A percentile compares a stretch with the other conserved stretches of the same genome.
Evolutionary conservation across 2,797 vertebrate genomes (phyloP).

Genomic region (Euthynnus affinis): DNA sequence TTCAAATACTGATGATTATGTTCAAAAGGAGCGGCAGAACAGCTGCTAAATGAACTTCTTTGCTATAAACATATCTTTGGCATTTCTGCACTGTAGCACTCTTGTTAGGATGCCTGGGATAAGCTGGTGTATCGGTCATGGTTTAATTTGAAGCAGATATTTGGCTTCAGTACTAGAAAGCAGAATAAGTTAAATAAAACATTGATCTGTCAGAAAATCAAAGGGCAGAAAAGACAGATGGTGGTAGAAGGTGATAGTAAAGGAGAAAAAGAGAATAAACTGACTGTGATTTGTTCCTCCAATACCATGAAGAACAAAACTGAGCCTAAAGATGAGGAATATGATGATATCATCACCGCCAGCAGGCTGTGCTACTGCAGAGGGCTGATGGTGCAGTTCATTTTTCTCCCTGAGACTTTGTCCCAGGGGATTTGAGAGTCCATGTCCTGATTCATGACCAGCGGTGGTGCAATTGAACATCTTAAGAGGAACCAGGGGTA

Average conservation of each 20-base stretch:
- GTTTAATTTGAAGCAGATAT: neutral
- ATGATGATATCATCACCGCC: conserved; percentile 33
- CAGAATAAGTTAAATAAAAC: neutral
- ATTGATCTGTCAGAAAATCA: conserved; percentile 11
- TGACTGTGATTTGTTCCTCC: neutral
- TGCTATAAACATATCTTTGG: neutral
- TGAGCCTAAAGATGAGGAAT: conserved; percentile 15
- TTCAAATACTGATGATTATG: no score
- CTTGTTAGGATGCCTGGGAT: neutral
- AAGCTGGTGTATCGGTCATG: neutral
- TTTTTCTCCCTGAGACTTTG: conserved; percentile 64
- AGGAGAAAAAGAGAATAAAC: neutral
- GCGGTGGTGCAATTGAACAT: conserved; percentile 63
- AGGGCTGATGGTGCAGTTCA: conserved; percentile 50
- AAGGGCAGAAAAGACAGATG: neutral
- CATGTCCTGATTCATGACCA: conserved; percentile 76
- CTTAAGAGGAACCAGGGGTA: conserved; percentile 67
- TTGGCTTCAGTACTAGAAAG: neutral
- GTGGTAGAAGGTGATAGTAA: neutral
- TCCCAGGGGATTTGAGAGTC: conserved; percentile 65
- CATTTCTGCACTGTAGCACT: neutral
- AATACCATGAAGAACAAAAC: conserved; percentile 27
- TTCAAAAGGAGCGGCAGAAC: neutral
- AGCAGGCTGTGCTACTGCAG: conserved; percentile 21
- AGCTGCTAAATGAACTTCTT: neutral